phyloP scores from a whole-genome alignment of 2,113 vertebrate species.

The Myotis brandtii region DNA sequence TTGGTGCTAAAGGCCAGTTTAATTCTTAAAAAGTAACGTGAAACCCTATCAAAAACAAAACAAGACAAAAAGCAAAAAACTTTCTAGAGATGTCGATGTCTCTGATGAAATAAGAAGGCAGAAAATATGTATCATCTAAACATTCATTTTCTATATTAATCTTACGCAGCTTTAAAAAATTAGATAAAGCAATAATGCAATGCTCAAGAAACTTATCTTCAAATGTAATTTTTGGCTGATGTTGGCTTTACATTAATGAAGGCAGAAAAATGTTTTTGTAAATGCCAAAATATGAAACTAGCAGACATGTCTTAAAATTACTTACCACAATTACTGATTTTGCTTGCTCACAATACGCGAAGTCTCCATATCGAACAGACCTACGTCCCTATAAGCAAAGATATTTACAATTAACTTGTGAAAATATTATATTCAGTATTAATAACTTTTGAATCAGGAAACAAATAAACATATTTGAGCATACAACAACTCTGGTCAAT shows the following conservation, averaged over 20 bases:
- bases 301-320: conserved; percentile 49
- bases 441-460: neutral
- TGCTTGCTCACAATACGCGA: conserved; percentile 97
- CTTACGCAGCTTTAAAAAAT: conserved; percentile 21
- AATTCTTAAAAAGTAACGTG: conserved; percentile 49
- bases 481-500: neutral
- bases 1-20: conserved; percentile 35
- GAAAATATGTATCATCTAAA: neutral
- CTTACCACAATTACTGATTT: conserved; percentile 98
- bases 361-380: conserved; percentile 96
- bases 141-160: conserved; percentile 22
- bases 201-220: neutral
- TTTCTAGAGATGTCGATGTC: neutral
- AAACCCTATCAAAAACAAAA: conserved; percentile 54
- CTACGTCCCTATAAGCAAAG: conserved; percentile 92
- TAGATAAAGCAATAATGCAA: conserved; percentile 28
- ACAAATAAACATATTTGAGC: neutral
- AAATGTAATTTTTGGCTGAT: conserved; percentile 12
- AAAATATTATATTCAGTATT: conserved; percentile 16
- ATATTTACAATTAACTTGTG: conserved; percentile 20
- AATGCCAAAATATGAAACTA: conserved; percentile 3
- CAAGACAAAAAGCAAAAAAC: conserved; percentile 24
- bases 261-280: conserved; percentile 21
- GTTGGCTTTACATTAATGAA: neutral
- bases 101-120: conserved; percentile 26